Percentiles rank a stretch among this genome's conserved stretches.
These are phyloP conservation scores for Camponotus pennsylvanicus DNA, from an alignment of 1,140 invertebrate species.

Conservation along the genomic window DNA sequence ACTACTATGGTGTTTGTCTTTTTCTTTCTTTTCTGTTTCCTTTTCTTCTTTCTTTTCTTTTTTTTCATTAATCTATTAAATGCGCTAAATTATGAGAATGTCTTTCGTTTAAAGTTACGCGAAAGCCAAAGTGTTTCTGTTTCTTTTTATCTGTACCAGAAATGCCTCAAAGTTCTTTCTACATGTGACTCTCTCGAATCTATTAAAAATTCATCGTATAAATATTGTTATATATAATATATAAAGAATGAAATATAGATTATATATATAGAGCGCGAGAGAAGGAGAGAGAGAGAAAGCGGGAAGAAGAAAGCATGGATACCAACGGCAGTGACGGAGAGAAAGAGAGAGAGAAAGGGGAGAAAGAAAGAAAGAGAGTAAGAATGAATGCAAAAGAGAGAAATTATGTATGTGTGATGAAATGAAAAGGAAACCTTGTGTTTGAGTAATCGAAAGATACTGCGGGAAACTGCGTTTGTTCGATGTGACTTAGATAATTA, in stretches of 20 bases:
- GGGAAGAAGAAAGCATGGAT: conserved; percentile 40
- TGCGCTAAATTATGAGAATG: conserved; percentile 43
- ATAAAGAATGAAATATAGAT: conserved; percentile 83
- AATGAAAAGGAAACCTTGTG: background rate
- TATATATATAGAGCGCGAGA: conserved; percentile 59
- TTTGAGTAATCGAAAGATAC: conserved; percentile 66
- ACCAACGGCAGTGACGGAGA: background rate
- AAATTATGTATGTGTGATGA: conserved; percentile 1
- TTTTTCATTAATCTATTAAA: conserved; percentile 25
- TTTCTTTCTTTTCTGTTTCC: conserved; percentile 33
- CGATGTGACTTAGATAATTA: conserved; percentile 82
- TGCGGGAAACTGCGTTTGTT: conserved; percentile 79
- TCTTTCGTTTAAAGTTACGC: conserved; percentile 76
- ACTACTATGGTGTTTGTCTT: conserved; percentile 85
- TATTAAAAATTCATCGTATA: conserved; percentile 85
- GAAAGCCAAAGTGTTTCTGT: conserved; percentile 86
- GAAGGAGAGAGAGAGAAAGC: conserved; percentile 23
- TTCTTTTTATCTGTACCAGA: conserved; percentile 83
- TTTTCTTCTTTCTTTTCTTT: conserved; percentile 8
- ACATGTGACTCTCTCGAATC: conserved; percentile 84
- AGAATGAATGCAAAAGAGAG: conserved; percentile 16
- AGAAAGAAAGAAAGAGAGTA: conserved; percentile 1
- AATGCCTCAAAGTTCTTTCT: conserved; percentile 84
- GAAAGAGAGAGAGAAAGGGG: background rate
- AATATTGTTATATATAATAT: conserved; percentile 86